Percentiles rank a stretch among this genome's conserved stretches.
phyloP scores from a whole-genome alignment of 2,113 vertebrate species.

The Pontoporia blainvillei region DNA sequence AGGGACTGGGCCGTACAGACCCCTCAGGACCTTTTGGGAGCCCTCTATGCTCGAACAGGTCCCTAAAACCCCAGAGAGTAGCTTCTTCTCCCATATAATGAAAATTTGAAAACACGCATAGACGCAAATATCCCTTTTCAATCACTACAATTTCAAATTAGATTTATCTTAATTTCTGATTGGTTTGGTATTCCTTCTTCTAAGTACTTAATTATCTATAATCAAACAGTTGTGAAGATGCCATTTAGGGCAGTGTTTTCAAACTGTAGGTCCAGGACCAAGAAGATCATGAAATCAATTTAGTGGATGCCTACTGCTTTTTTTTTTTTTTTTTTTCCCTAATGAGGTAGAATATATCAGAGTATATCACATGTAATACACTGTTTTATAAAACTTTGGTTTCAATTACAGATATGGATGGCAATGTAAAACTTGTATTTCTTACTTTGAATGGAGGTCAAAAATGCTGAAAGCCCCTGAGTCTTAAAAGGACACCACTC shows the following conservation, averaged over 20 bases:
- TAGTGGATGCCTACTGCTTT: neutral
- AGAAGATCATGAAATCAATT: neutral
- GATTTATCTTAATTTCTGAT: slow-evolving; percentile 37
- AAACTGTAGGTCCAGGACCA: neutral
- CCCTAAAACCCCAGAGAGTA: neutral
- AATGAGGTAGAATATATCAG: neutral
- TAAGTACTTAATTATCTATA: neutral
- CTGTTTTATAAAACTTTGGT: neutral
- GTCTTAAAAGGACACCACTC: neutral
- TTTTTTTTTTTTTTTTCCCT: neutral
- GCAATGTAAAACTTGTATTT: neutral
- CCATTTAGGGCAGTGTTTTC: neutral
- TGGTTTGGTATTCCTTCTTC: neutral
- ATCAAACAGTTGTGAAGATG: neutral
- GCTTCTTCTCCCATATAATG: neutral
- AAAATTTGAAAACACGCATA: neutral
- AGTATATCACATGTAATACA: neutral
- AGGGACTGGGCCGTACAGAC: too few relatives aligned
- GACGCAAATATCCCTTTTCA: neutral
- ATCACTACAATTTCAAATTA: neutral
- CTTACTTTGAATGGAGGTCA: slow-evolving; percentile 2
- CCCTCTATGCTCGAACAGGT: neutral
- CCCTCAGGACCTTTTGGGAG: neutral
- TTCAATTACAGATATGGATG: neutral
- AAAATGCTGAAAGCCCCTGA: neutral